Conservation (phyloP, 2,888 invertebrate species). For the Tenthredo notha region DNA sequence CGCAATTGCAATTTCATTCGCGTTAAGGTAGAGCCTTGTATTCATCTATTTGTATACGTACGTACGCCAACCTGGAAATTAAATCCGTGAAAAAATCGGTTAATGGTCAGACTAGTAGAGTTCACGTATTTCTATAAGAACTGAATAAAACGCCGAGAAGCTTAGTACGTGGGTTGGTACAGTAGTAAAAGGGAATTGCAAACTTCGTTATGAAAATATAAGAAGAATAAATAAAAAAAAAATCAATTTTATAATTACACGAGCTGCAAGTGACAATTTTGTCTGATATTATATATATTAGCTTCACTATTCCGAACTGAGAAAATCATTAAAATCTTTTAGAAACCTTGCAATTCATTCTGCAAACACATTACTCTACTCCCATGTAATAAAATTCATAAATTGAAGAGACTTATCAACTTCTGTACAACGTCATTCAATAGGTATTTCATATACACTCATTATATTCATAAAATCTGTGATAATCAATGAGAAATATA, state of each 20-base stretch:
- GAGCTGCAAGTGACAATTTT: slow-evolving; percentile 28
- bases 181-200: neutral
- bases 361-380: neutral
- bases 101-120: neutral
- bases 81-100: neutral
- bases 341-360: neutral
- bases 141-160: slow-evolving; percentile 5
- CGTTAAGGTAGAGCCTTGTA: neutral
- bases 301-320: neutral
- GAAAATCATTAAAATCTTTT: neutral
- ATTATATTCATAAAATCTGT: neutral
- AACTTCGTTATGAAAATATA: neutral
- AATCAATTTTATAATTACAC: slow-evolving; percentile 8
- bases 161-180: neutral
- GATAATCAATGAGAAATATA: neutral
- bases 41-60: neutral
- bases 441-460: neutral
- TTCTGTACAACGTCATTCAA: neutral
- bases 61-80: neutral
- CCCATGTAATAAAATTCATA: neutral
- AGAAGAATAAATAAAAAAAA: neutral
- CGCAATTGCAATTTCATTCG: neutral
- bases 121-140: neutral
- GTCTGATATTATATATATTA: neutral
- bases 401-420: neutral